These are phyloP conservation scores for Pseudomyrmex gracilis DNA, from an alignment of 1,140 invertebrate genomes.

Conservation along the genomic window DNA sequence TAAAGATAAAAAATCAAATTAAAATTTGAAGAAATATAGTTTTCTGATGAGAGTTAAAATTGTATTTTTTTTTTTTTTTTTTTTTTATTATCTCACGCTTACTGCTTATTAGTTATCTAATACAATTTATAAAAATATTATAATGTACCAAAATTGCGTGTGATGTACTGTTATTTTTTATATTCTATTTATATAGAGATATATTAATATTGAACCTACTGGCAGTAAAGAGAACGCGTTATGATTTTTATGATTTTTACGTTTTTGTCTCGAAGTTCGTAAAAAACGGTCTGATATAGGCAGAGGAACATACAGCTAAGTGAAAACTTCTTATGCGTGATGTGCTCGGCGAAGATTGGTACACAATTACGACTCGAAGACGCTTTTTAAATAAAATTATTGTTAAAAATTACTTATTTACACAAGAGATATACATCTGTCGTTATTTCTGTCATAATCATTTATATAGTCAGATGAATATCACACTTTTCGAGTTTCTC, in stretches of 20 bases:
- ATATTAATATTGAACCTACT: conserved; percentile 76
- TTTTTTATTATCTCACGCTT: conserved; percentile 78
- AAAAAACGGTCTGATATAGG: conserved; percentile 66
- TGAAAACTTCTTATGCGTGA: conserved; percentile 57
- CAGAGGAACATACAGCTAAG: conserved; percentile 59
- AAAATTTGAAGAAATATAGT: conserved; percentile 60
- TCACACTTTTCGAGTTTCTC: not conserved
- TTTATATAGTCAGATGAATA: conserved; percentile 25
- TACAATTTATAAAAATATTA: conserved; percentile 84
- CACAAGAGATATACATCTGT: conserved; percentile 38
- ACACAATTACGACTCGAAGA: conserved; percentile 58
- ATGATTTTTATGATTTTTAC: conserved; percentile 63
- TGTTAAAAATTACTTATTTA: conserved; percentile 70
- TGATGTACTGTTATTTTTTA: conserved; percentile 76
- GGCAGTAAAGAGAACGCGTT: conserved; percentile 77
- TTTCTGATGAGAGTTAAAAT: conserved; percentile 61
- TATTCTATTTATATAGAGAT: conserved; percentile 78
- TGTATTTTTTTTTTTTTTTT: conserved; percentile 53
- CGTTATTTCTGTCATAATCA: conserved; percentile 30
- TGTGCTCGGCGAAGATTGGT: conserved; percentile 63
- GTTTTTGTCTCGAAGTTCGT: conserved; percentile 54
- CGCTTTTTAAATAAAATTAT: conserved; percentile 50
- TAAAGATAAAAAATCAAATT: conserved; percentile 33
- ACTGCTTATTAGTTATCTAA: conserved; percentile 75
- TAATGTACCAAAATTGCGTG: conserved; percentile 82